phyloP scores from a whole-genome alignment of 30 jellyfish, hydroid and myxozoan genomes.

The Turritopsis rubra region DNA sequence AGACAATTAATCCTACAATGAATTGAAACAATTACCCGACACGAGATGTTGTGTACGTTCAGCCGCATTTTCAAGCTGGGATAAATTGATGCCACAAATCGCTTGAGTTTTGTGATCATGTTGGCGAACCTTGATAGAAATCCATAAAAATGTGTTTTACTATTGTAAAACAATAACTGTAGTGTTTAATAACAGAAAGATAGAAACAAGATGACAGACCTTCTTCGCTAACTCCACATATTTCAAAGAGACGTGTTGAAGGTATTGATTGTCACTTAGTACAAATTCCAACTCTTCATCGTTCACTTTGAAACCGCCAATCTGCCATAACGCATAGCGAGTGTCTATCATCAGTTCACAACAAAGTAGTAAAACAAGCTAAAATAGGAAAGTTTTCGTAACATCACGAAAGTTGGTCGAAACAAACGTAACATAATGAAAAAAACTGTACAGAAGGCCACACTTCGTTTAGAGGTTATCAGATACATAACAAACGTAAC shows the following conservation, averaged over 20 bases:
- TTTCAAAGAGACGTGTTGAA: neutral
- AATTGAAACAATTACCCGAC: neutral
- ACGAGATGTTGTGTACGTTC: neutral
- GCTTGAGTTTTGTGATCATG: neutral
- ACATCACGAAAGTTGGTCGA: neutral
- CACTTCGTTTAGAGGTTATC: too few species aligned
- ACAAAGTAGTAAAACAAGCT: conserved; percentile 17
- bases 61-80: neutral
- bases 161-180: too few species aligned
- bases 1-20: neutral
- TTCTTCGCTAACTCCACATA: conserved; percentile 2
- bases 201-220: neutral
- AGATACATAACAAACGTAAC: too few species aligned
- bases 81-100: neutral
- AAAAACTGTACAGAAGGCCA: neutral
- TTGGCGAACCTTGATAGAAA: neutral
- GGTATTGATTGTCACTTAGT: neutral
- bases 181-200: too few species aligned
- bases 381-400: neutral
- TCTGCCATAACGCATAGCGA: conserved; percentile 6
- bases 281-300: conserved; percentile 1
- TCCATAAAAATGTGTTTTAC: neutral
- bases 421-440: neutral
- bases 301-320: neutral
- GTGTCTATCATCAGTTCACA: conserved; percentile 17